Evolutionary conservation across 1,140 invertebrate species (phyloP).

Genomic region (Oncopodura yosiiana): DNA sequence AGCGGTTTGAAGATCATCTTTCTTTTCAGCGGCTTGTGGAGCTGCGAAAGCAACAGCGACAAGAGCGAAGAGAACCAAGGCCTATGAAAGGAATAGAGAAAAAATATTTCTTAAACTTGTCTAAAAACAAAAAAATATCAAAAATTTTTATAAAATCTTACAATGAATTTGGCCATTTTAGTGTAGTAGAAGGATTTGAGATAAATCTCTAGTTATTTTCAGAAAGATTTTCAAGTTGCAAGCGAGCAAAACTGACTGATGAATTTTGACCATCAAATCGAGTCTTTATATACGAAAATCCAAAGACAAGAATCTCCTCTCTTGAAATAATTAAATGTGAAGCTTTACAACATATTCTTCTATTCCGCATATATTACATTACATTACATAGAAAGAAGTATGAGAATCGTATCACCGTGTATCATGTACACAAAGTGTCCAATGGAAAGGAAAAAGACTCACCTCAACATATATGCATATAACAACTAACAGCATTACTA

Average conservation of each 20-base stretch:
- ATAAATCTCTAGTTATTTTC: not conserved
- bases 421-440: not conserved
- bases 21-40: constrained; percentile 1
- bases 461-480: too few relatives aligned
- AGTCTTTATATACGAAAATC: constrained; percentile 15
- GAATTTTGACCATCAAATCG: not conserved
- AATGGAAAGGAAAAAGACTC: not conserved
- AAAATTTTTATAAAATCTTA: constrained; percentile 1
- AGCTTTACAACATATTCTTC: too few relatives aligned
- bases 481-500: too few relatives aligned
- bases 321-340: not conserved
- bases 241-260: constrained; percentile 18
- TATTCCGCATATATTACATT: not conserved
- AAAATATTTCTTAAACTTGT: not conserved
- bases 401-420: too few relatives aligned
- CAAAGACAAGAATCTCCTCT: not conserved
- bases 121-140: not conserved
- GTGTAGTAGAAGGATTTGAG: constrained; percentile 7
- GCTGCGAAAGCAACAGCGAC: constrained; percentile 15
- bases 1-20: constrained; percentile 20
- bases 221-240: constrained; percentile 1
- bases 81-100: constrained; percentile 4
- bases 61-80: constrained; percentile 18
- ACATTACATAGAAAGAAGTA: not conserved
- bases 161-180: constrained; percentile 25